A percentile compares a stretch with the other conserved stretches of the same genome.
Conservation (phyloP, 2,797 vertebrate genomes). For the Dryobates pubescens region DNA sequence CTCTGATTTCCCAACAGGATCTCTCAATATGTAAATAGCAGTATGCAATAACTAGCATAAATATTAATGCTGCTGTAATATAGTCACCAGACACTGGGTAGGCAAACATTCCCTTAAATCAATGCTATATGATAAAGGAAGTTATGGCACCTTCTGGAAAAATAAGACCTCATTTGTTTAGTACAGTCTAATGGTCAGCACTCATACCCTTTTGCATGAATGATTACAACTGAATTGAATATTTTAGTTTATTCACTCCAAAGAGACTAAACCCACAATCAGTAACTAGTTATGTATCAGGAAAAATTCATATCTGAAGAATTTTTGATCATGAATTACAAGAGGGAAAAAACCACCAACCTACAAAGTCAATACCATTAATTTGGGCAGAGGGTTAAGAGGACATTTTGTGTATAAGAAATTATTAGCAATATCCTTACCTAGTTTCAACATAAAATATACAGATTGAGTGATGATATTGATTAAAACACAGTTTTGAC, state of each 20-base stretch:
- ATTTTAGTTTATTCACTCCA: conserved; percentile 5
- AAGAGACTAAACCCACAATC: not conserved
- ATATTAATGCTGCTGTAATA: conserved; percentile 27
- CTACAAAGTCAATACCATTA: not conserved
- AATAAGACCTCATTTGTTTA: not conserved
- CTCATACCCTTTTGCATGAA: conserved; percentile 11
- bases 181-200: not conserved
- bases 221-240: not conserved
- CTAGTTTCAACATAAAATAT: not conserved
- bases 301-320: not conserved
- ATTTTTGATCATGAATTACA: conserved; percentile 1
- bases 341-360: not conserved
- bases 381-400: not conserved
- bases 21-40: not conserved
- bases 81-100: not conserved
- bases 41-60: not conserved
- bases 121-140: not conserved
- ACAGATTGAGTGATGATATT: not conserved
- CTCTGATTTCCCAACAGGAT: not conserved
- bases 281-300: not conserved
- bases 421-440: not conserved
- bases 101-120: not conserved
- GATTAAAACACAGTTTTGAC: not conserved
- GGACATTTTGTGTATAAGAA: not conserved
- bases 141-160: conserved; percentile 38